These are phyloP conservation scores for Podarcis lilfordi DNA, from an alignment of 2,797 vertebrate species.

Conservation along the genomic window DNA sequence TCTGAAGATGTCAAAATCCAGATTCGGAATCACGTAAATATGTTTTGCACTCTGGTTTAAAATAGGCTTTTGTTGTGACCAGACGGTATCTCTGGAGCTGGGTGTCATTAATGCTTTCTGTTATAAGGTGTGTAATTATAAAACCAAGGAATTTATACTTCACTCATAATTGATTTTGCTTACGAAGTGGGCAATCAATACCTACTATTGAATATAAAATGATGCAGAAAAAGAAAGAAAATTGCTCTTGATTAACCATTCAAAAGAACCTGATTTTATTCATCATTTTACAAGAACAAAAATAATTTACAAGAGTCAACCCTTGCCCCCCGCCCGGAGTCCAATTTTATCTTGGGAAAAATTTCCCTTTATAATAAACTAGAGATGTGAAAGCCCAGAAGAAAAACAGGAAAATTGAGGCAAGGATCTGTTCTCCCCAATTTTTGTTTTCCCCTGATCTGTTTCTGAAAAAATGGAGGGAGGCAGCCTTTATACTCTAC, in stretches of 20 bases:
- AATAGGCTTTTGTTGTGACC: slow-evolving; percentile 14
- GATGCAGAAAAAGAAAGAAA: slow-evolving; percentile 60
- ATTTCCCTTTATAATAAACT: no score
- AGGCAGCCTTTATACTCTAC: no score
- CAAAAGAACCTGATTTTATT: not conserved
- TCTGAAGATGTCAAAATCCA: slow-evolving; percentile 24
- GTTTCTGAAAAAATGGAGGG: no score
- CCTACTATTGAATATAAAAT: slow-evolving; percentile 53
- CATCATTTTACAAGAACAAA: not conserved
- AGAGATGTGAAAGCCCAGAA: no score
- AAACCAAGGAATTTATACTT: slow-evolving; percentile 48
- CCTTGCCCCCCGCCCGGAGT: no score
- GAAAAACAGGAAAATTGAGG: no score
- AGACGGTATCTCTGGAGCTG: slow-evolving; percentile 45
- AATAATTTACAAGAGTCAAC: no score
- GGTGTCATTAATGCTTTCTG: slow-evolving; percentile 29
- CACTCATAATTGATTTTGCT: slow-evolving; percentile 58
- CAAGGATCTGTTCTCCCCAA: no score
- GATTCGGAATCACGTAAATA: slow-evolving; percentile 33
- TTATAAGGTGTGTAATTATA: slow-evolving; percentile 52
- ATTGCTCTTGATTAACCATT: slow-evolving; percentile 48
- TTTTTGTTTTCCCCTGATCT: no score
- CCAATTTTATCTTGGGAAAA: no score
- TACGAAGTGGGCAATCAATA: slow-evolving; percentile 61
- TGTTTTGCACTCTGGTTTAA: slow-evolving; percentile 34